Percentiles rank a stretch among this genome's conserved stretches.
These are phyloP conservation scores for Pyrocephalus nanus DNA, from an alignment of 2,797 vertebrate species.

Conservation along the genomic window DNA sequence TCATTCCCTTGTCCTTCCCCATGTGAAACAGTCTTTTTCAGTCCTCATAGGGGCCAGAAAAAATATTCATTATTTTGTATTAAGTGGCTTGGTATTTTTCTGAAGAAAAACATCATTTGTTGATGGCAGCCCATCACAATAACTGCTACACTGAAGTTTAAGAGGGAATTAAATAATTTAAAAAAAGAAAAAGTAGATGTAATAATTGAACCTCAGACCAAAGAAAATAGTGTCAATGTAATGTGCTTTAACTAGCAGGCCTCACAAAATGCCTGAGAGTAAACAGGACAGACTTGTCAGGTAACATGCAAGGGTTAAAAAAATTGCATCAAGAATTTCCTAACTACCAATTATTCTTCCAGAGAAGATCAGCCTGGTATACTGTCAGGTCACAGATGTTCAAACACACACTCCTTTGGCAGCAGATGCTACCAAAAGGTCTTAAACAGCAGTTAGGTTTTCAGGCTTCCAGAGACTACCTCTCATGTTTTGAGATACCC, in stretches of 20 bases:
- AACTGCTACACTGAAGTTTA: not conserved
- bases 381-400: not conserved
- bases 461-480: not conserved
- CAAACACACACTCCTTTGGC: not conserved
- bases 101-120: not conserved
- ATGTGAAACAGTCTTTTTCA: not conserved
- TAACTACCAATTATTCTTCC: not conserved
- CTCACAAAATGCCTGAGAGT: not conserved
- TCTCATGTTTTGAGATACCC: not conserved
- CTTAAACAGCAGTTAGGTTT: not conserved
- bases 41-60: not conserved
- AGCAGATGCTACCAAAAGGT: not conserved
- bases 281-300: not conserved
- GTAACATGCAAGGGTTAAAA: not conserved
- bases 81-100: not conserved
- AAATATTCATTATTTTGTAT: not conserved
- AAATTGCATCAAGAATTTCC: not conserved
- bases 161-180: rapidly evolving
- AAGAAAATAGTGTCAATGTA: not conserved
- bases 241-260: not conserved
- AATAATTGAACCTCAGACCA: not conserved
- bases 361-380: not conserved
- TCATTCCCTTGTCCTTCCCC: not conserved
- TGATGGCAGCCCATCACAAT: not conserved
- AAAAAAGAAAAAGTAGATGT: not conserved